These are phyloP conservation scores for Sminthopsis crassicaudata DNA, from an alignment of 2,113 vertebrate genomes.

Conservation along the genomic window DNA sequence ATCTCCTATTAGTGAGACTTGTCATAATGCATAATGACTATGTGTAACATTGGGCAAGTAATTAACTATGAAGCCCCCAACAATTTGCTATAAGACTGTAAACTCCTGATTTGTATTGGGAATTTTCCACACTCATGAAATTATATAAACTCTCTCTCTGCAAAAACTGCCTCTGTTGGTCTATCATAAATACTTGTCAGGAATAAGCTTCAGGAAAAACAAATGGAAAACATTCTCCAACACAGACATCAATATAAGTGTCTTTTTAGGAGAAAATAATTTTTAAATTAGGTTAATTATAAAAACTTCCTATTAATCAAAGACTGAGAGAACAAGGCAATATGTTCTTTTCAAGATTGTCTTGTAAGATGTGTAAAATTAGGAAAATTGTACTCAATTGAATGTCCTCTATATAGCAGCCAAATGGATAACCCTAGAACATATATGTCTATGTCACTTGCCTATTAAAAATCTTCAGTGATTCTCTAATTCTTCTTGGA, in stretches of 20 bases:
- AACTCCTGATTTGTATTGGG: neutral
- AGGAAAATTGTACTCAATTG: neutral
- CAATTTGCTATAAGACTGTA: neutral
- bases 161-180: neutral
- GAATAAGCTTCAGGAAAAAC: conserved; percentile 45
- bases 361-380: neutral
- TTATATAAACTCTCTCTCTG: neutral
- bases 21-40: neutral
- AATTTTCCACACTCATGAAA: neutral
- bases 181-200: neutral
- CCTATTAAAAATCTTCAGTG: neutral
- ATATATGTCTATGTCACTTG: neutral
- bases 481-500: neutral
- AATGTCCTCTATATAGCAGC: neutral
- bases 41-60: neutral
- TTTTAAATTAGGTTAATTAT: conserved; percentile 61
- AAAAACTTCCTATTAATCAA: conserved; percentile 61
- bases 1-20: neutral
- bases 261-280: conserved; percentile 5
- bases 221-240: neutral
- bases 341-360: neutral
- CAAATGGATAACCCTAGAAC: neutral
- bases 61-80: neutral
- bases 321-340: neutral
- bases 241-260: conserved; percentile 18